Evolutionary conservation across 2,888 invertebrate species (phyloP).

Genomic region (Pammene aurita): DNA sequence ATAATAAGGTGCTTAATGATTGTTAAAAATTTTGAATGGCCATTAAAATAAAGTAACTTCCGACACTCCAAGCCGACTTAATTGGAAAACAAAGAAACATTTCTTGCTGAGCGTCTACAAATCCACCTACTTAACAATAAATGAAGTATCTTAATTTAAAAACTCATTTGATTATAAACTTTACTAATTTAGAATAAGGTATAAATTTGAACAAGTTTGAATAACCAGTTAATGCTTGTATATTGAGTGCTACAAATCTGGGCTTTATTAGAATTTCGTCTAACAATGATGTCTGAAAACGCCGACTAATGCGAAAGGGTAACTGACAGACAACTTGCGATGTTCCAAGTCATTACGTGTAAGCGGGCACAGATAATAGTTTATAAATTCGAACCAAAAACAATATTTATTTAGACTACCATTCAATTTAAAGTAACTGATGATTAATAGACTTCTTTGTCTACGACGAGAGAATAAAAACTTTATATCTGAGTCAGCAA

Average conservation of each 20-base stretch:
- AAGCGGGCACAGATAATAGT: neutral
- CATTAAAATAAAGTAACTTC: constrained; percentile 24
- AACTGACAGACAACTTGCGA: constrained; percentile 52
- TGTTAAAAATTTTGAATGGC: neutral
- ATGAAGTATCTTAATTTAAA: neutral
- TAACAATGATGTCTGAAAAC: constrained; percentile 71
- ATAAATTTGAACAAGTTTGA: neutral
- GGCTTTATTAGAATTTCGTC: constrained; percentile 77
- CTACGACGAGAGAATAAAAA: no score
- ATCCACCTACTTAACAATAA: constrained; percentile 45
- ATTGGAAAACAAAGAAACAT: constrained; percentile 48
- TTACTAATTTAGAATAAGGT: neutral
- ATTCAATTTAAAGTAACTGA: no score
- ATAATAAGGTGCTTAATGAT: neutral
- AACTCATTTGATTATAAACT: neutral
- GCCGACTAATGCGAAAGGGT: constrained; percentile 66
- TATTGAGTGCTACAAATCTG: constrained; percentile 62
- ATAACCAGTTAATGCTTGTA: neutral
- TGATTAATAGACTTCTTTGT: no score
- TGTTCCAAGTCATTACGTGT: constrained; percentile 43
- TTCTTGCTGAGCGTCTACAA: constrained; percentile 56
- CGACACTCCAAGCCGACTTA: constrained; percentile 29
- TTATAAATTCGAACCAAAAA: no score
- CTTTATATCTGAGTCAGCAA: no score
- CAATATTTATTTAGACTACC: no score